These are phyloP conservation scores for Salvelinus sp. DNA, from an alignment of 2,113 vertebrate species.

Conservation along the genomic window DNA sequence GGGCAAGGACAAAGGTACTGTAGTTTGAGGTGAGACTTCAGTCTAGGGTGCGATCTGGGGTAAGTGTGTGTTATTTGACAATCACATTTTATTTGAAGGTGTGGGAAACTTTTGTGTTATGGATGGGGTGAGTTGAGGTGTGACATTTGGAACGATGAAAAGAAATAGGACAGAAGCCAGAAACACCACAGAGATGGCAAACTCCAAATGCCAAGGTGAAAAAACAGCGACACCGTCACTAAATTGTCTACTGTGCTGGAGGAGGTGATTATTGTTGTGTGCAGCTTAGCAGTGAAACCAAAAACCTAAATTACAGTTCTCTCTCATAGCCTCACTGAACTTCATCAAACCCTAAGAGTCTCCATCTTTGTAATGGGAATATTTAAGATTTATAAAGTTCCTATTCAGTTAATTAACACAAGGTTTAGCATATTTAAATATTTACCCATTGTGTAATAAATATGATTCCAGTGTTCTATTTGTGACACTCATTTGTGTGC, in stretches of 20 bases:
- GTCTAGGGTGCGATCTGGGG: too few species aligned
- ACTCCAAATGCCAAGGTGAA: background rate
- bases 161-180: background rate
- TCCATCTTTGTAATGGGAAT: too few species aligned
- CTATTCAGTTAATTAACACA: background rate
- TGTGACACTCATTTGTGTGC: background rate
- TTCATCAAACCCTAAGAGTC: too few species aligned
- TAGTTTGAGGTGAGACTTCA: background rate
- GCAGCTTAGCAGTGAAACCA: background rate
- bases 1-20: constrained; percentile 51
- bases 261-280: background rate
- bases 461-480: too few species aligned
- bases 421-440: background rate
- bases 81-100: background rate
- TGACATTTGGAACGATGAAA: background rate
- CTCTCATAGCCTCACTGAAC: background rate
- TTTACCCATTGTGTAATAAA: too few species aligned
- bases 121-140: background rate
- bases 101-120: background rate
- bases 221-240: background rate
- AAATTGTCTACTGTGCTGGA: background rate
- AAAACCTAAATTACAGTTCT: background rate
- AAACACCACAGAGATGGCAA: background rate
- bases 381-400: background rate
- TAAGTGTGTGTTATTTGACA: background rate